Base-by-base conservation (phyloP, 2,888 invertebrate genomes). In the Abscondita cerata region DNA sequence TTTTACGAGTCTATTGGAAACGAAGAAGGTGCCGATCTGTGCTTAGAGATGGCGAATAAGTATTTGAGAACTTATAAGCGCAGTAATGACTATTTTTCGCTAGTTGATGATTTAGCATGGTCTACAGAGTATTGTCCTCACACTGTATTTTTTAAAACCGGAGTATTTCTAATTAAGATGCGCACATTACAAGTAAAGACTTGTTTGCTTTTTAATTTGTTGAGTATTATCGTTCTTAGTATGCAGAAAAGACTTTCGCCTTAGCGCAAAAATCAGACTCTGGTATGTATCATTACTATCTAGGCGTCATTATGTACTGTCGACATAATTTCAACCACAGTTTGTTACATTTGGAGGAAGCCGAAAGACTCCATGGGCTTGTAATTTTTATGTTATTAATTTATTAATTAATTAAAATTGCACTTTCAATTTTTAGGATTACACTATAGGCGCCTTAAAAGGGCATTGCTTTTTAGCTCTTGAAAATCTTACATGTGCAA, bases 231-330 rank as follows among this genome's bases (percentile, higher is more conserved):
- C n/a, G n/a, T n/a, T n/a, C n/a, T 51, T 18, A 46, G 34, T 52
- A 20, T 25, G 51, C 36, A 19, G 36, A 79, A 66, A 66, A 70
- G 20, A 75, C 76, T 40, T 66, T 81, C 47, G 67, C 74, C 1
- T 68, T 72, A 19, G 79, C 78, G 64, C 61, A 76, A 2, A 59
- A 68, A 6, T 67, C 66, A 33, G 53, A 75, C 54, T 65, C 70
- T 40, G 78, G 77, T 9, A 51, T 72, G 13, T 75, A 71, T 9
- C 72, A 77, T 64, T 81, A 81, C 70, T 64, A 79, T 25, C 62
- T 78, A 8, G 77, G 75, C 6, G 78, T 75, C 4, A 72, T 78
- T 4, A 70, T 73, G 56, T 78, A 78, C 64, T 76, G 75, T 41
- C 70, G 68, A 44, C 68, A 72, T 53, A 63, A 76, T 20, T 79